A percentile compares a stretch with the other conserved stretches of the same genome.
phyloP scores from a whole-genome alignment of 1,140 invertebrate species.

The Holotrichia oblita region DNA sequence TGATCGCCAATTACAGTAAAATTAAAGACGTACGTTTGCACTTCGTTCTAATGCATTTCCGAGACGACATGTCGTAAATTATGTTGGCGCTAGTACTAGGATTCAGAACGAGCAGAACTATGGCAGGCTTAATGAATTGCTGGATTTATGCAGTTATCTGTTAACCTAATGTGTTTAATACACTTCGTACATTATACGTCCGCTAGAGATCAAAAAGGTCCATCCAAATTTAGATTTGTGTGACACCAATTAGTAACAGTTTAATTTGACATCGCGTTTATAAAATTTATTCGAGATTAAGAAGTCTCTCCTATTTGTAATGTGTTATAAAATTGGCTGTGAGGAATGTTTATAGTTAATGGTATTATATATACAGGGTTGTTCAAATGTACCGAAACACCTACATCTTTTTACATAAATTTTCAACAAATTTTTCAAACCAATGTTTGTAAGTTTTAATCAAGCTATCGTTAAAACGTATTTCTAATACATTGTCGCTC shows the following conservation, averaged over 20 bases:
- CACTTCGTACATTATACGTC: background rate
- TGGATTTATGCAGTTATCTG: background rate
- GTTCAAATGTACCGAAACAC: no score
- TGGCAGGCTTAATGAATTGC: background rate
- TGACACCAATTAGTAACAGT: constrained; percentile 6
- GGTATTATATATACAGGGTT: no score
- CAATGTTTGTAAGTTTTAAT: no score
- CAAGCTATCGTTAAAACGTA: no score
- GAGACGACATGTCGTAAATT: constrained; percentile 9
- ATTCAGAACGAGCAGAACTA: background rate
- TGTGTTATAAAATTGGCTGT: no score
- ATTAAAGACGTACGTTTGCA: constrained; percentile 12
- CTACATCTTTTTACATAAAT: no score
- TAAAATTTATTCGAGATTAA: background rate
- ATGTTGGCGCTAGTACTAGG: background rate
- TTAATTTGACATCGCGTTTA: background rate
- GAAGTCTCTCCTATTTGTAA: background rate
- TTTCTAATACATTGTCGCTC: no score
- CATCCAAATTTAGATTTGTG: constrained; percentile 3
- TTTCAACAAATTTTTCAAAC: no score
- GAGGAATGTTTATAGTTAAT: no score
- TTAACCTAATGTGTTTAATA: background rate
- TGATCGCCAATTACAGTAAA: constrained; percentile 20
- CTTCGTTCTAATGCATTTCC: constrained; percentile 1
- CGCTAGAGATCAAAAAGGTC: constrained; percentile 4